Evolutionary conservation across 2,888 invertebrate species (phyloP).

Genomic region (Pterostichus madidus): DNA sequence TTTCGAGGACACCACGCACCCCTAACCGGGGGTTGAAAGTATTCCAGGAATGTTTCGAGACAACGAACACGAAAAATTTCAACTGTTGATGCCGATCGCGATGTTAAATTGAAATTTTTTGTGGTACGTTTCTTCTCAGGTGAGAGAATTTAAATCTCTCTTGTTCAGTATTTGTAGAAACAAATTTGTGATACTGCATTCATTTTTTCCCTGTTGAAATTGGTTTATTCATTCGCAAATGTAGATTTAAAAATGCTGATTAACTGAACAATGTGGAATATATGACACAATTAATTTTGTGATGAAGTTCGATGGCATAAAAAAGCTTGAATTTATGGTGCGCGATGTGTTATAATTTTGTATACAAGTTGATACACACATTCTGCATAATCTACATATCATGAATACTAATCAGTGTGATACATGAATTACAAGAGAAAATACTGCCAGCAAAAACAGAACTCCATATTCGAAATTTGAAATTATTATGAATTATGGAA

Average conservation of each 20-base stretch:
- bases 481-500: not conserved
- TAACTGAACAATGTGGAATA: slow-evolving; percentile 36
- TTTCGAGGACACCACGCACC: slow-evolving; percentile 31
- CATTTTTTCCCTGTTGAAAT: too few relatives aligned
- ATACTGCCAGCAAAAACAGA: slow-evolving; percentile 8
- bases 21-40: not conserved
- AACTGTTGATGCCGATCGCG: slow-evolving; percentile 16
- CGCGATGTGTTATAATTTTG: slow-evolving; percentile 32
- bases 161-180: not conserved
- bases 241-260: slow-evolving; percentile 4
- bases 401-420: slow-evolving; percentile 31
- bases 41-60: slow-evolving; percentile 22
- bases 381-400: slow-evolving; percentile 50
- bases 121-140: not conserved
- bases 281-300: slow-evolving; percentile 31
- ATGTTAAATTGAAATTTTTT: slow-evolving; percentile 28
- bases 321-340: slow-evolving; percentile 40
- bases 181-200: too few relatives aligned
- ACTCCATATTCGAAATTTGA: not conserved
- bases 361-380: slow-evolving; percentile 31
- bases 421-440: slow-evolving; percentile 7
- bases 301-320: slow-evolving; percentile 25
- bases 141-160: not conserved
- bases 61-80: slow-evolving; percentile 30
- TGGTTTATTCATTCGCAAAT: too few relatives aligned